Percentiles rank a stretch among this genome's conserved stretches.
These are phyloP conservation scores for Ptiloglossa arizonensis DNA, from an alignment of 1,140 invertebrate species.

Conservation along the genomic window DNA sequence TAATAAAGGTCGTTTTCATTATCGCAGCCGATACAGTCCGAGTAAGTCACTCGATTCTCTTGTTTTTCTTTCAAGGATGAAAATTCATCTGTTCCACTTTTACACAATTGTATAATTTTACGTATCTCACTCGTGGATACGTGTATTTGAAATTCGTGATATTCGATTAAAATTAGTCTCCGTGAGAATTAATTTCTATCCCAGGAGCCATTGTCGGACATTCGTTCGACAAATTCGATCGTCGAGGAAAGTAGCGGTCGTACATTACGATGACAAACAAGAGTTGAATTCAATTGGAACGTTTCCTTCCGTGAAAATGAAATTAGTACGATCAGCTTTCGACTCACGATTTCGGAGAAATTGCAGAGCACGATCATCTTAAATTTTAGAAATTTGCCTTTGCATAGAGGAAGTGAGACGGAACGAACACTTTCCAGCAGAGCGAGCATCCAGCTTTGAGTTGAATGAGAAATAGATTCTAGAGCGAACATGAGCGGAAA, in stretches of 20 bases:
- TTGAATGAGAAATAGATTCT: slow-evolving; percentile 21
- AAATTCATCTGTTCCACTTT: neutral
- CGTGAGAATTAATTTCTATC: neutral
- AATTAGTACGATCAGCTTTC: slow-evolving; percentile 30
- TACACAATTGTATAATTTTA: too few species aligned
- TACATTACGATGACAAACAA: neutral
- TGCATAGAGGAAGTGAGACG: slow-evolving; percentile 17
- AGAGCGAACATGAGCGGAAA: neutral
- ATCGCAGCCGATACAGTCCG: neutral
- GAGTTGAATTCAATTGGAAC: neutral
- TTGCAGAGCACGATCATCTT: neutral
- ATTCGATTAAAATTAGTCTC: neutral
- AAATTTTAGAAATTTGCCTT: slow-evolving; percentile 11
- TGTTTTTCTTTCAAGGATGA: neutral
- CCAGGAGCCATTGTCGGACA: neutral
- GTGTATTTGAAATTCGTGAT: too few species aligned
- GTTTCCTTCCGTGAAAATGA: neutral
- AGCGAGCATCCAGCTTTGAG: slow-evolving; percentile 2
- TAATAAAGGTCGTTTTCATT: neutral
- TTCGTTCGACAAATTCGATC: neutral
- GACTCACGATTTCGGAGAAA: neutral
- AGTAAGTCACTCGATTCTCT: neutral
- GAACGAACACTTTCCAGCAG: slow-evolving; percentile 29
- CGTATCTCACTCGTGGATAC: neutral
- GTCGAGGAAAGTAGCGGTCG: neutral